A percentile compares a stretch with the other conserved stretches of the same genome.
Evolutionary conservation across 2,888 invertebrate species (phyloP).

Genomic region (Diploptera punctata): DNA sequence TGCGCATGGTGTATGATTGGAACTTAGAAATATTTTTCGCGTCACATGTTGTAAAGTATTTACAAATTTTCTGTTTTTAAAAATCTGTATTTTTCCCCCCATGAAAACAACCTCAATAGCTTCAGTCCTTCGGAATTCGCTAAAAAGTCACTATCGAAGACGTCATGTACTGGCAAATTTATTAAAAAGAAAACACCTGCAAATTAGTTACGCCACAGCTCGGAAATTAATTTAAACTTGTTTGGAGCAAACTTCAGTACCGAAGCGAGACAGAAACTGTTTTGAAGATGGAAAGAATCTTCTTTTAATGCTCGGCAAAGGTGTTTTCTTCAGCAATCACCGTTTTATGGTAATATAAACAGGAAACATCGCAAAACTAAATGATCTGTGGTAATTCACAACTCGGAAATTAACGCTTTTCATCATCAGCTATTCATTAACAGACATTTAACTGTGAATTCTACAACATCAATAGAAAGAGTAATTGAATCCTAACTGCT

Average conservation of each 20-base stretch:
- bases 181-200: too few species aligned
- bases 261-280: neutral
- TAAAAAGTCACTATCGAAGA: too few species aligned
- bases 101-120: too few species aligned
- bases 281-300: neutral
- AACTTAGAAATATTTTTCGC: too few species aligned
- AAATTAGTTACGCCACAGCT: neutral
- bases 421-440: conserved; percentile 25
- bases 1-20: too few species aligned
- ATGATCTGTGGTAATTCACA: conserved; percentile 33
- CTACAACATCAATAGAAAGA: conserved; percentile 3
- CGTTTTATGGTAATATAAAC: neutral
- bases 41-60: too few species aligned
- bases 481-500: too few species aligned
- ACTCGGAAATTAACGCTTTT: conserved; percentile 33
- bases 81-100: too few species aligned
- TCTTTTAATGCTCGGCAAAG: neutral
- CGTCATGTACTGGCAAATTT: too few species aligned
- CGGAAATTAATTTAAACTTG: neutral
- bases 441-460: conserved; percentile 30
- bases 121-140: too few species aligned
- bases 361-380: neutral
- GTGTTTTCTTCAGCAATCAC: conserved; percentile 1
- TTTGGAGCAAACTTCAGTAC: neutral
- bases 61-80: too few species aligned